Percentiles rank a stretch among this genome's conserved stretches.
Evolutionary conservation across 2,888 invertebrate genomes (phyloP).

Genomic region (Elmis aenea): DNA sequence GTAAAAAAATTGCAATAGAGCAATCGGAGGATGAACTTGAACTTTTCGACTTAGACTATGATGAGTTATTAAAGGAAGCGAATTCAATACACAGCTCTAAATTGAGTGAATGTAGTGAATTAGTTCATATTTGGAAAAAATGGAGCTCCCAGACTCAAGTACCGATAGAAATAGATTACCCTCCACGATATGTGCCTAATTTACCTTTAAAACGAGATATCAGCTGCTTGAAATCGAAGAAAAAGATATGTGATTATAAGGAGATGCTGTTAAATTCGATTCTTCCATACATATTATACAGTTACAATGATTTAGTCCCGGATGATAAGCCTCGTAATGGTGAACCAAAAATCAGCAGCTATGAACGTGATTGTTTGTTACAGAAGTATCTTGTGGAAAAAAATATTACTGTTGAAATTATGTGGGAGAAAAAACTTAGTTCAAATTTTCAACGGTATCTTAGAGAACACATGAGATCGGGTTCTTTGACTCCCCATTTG

Average conservation of each 20-base stretch:
- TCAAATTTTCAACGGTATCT: slow-evolving; percentile 7
- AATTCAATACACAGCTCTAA: slow-evolving; percentile 3
- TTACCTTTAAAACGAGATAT: no score
- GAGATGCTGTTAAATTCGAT: slow-evolving; percentile 7
- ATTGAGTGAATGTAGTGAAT: no score
- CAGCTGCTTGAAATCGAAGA: slow-evolving; percentile 1
- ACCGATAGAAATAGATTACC: no score
- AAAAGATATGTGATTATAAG: slow-evolving; percentile 11
- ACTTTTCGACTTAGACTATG: no score
- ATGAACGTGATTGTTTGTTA: slow-evolving; percentile 1
- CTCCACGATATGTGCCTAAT: no score
- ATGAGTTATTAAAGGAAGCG: no score
- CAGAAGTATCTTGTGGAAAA: slow-evolving; percentile 10
- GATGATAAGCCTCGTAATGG: not conserved
- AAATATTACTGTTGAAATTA: slow-evolving; percentile 6
- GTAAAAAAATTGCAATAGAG: slow-evolving; percentile 25
- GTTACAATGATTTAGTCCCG: not conserved
- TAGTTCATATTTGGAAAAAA: no score
- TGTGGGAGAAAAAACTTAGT: slow-evolving; percentile 4
- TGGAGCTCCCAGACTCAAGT: no score
- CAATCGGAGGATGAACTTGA: slow-evolving; percentile 3
- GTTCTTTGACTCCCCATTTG: not conserved
- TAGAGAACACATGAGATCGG: not conserved
- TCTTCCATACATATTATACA: not conserved
- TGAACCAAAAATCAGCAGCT: not conserved